phyloP scores from a whole-genome alignment of 2,888 invertebrate species.

The Caenorhabditis afra region DNA sequence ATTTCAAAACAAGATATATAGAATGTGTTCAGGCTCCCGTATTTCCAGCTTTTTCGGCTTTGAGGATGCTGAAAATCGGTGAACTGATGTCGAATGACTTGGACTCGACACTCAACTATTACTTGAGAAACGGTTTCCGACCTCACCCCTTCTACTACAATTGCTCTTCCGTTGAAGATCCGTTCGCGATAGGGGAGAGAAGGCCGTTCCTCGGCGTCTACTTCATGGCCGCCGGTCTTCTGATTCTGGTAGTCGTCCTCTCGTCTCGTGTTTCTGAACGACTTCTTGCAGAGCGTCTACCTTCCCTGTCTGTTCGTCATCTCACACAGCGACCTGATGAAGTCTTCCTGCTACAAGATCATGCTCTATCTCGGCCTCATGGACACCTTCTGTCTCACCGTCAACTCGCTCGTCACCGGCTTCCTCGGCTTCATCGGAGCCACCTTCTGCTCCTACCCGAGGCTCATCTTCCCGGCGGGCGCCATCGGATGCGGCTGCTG shows the following conservation, averaged over 20 bases:
- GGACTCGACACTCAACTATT: constrained; percentile 26
- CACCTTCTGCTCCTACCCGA: constrained; percentile 47
- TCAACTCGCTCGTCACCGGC: constrained; percentile 53
- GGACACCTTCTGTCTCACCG: constrained; percentile 38
- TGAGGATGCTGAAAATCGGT: not conserved
- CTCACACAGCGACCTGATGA: constrained; percentile 40
- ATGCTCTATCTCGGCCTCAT: constrained; percentile 51
- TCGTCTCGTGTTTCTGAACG: not conserved
- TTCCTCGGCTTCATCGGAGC: constrained; percentile 52
- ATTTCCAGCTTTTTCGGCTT: not conserved
- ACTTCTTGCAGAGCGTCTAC: constrained; percentile 35
- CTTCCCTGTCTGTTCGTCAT: constrained; percentile 47
- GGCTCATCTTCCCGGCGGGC: constrained; percentile 39
- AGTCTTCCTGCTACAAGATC: constrained; percentile 57
- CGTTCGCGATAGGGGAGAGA: constrained; percentile 12
- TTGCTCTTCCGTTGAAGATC: constrained; percentile 21
- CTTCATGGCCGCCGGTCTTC: constrained; percentile 27
- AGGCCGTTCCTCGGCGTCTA: constrained; percentile 20
- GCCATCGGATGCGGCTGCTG: constrained; percentile 50
- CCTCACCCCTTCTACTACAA: constrained; percentile 38
- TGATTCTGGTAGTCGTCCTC: constrained; percentile 20
- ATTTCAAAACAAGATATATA: constrained; percentile 2
- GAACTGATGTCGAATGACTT: constrained; percentile 37
- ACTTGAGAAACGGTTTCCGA: constrained; percentile 27
- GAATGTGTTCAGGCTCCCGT: not conserved